These are phyloP conservation scores for Alethe diademata DNA, from an alignment of 2,113 vertebrate genomes.

Conservation along the genomic window DNA sequence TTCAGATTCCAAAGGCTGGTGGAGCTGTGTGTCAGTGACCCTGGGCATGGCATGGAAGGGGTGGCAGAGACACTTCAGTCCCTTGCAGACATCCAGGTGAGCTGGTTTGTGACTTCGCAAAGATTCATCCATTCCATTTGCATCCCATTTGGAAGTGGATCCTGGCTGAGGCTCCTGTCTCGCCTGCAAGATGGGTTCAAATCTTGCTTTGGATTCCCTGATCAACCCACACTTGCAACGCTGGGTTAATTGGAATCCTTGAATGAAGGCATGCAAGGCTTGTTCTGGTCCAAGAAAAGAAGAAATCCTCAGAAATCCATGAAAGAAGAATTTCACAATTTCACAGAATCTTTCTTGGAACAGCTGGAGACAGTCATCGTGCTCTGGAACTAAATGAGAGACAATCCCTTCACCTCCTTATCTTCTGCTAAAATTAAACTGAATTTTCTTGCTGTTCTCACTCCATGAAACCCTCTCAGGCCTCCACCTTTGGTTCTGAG, in stretches of 20 bases:
- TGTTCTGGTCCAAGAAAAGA: neutral
- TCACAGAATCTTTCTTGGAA: neutral
- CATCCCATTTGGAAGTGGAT: neutral
- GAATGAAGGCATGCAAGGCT: neutral
- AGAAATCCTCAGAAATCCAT: neutral
- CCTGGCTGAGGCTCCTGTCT: neutral
- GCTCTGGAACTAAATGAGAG: neutral
- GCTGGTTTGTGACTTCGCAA: neutral
- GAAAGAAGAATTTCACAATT: neutral
- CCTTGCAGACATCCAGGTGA: neutral
- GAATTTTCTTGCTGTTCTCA: neutral
- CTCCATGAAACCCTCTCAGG: neutral
- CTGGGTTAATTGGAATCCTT: neutral
- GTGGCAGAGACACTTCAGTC: rapidly evolving
- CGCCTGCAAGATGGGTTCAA: neutral
- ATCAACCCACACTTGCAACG: neutral
- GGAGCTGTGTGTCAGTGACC: neutral
- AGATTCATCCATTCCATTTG: neutral
- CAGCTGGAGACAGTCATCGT: neutral
- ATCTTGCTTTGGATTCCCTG: neutral
- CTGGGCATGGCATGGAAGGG: rapidly evolving
- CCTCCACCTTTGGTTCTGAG: neutral
- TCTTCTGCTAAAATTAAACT: neutral
- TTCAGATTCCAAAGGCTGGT: neutral
- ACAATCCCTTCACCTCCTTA: neutral